Conservation (phyloP, 2,888 invertebrate genomes). For the Cepaea hortensis region DNA sequence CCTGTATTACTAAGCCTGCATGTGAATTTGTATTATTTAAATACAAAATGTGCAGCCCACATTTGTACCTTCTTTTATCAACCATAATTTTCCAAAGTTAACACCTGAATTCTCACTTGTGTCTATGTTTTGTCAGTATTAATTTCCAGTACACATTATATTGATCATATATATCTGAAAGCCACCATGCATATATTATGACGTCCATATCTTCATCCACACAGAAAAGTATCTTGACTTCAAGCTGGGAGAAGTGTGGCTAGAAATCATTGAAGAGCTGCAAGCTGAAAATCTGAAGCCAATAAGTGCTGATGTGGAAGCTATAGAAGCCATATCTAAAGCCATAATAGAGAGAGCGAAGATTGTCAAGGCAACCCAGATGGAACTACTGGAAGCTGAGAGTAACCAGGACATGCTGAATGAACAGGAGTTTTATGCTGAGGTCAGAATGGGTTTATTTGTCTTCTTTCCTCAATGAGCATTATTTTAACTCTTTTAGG, state of each 20-base stretch:
- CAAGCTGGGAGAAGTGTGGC: constrained; percentile 77
- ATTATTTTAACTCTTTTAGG: no score
- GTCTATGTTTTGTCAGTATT: no score
- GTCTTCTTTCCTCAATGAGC: neutral
- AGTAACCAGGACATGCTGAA: constrained; percentile 74
- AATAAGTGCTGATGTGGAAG: constrained; percentile 75
- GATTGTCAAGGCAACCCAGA: constrained; percentile 71
- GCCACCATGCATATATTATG: no score
- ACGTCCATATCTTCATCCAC: neutral
- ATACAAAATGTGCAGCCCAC: no score
- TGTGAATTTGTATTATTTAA: no score
- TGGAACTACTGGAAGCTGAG: constrained; percentile 73
- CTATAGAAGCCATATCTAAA: constrained; percentile 73
- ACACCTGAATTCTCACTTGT: no score
- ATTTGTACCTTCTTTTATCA: no score
- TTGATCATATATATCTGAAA: no score
- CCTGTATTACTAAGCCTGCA: no score
- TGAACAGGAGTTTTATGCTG: constrained; percentile 76
- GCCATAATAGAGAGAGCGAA: constrained; percentile 73
- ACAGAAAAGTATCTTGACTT: constrained; percentile 76
- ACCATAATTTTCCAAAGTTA: no score
- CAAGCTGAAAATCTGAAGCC: constrained; percentile 71
- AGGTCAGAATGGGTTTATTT: constrained; percentile 60
- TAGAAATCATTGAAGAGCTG: constrained; percentile 73
- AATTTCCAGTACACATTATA: no score